Conservation (phyloP, 2,113 vertebrate species). For the Microcebus griseorufus region DNA sequence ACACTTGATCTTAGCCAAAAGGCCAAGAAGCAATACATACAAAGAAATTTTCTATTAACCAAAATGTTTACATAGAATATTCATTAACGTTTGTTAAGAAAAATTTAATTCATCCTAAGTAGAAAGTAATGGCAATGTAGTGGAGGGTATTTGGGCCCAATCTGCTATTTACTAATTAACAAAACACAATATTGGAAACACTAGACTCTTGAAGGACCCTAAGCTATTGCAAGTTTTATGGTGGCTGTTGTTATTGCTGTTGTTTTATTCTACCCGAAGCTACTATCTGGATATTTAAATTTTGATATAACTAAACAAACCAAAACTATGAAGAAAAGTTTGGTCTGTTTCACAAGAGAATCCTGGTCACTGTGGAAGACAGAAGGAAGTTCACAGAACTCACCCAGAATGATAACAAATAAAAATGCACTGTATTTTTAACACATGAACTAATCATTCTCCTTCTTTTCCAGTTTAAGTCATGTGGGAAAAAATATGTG, state of each 20-base stretch:
- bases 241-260: not conserved
- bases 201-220: not conserved
- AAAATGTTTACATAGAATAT: not conserved
- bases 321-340: not conserved
- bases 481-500: not conserved
- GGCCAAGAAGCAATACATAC: too few species aligned
- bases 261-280: slow-evolving; percentile 27
- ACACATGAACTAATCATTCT: not conserved
- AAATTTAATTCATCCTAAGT: slow-evolving; percentile 1
- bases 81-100: not conserved
- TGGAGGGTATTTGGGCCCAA: not conserved
- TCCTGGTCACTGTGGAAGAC: not conserved
- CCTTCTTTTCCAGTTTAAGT: not conserved
- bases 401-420: not conserved
- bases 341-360: not conserved
- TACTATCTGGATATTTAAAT: not conserved
- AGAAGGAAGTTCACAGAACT: not conserved
- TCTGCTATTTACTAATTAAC: not conserved
- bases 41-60: slow-evolving; percentile 24
- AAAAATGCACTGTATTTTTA: not conserved
- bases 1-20: too few species aligned
- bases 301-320: slow-evolving; percentile 2
- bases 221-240: not conserved
- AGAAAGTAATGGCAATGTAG: not conserved
- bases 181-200: not conserved